Conservation (phyloP, 2,888 invertebrate genomes). For the Apamea crenata region DNA sequence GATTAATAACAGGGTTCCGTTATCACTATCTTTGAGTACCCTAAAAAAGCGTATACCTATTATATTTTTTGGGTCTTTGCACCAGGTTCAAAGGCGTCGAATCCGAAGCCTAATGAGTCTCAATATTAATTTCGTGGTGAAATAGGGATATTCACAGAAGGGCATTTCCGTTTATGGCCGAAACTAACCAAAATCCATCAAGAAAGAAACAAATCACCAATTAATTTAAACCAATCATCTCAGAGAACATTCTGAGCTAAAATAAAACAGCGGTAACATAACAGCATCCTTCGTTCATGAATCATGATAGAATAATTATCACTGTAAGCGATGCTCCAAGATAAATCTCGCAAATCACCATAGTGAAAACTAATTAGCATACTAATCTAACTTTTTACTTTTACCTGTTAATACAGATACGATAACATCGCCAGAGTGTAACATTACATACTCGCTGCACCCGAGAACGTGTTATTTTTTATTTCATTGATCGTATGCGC, state of each 20-base stretch:
- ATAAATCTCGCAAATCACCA: slow-evolving; percentile 29
- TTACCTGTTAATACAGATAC: slow-evolving; percentile 40
- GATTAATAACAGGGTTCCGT: too few relatives aligned
- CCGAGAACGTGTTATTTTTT: slow-evolving; percentile 25
- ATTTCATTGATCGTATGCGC: slow-evolving; percentile 46
- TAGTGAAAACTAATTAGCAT: slow-evolving; percentile 59
- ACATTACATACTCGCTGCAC: slow-evolving; percentile 3
- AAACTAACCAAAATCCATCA: background rate
- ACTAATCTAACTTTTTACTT: slow-evolving; percentile 45
- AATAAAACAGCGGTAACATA: background rate
- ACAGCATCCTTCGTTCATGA: background rate
- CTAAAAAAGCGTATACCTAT: background rate
- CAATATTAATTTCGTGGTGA: background rate
- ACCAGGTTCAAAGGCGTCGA: background rate
- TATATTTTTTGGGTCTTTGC: background rate
- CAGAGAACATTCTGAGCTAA: too few relatives aligned
- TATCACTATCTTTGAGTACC: too few relatives aligned
- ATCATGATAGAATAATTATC: slow-evolving; percentile 13
- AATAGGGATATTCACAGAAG: too few relatives aligned
- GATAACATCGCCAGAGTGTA: slow-evolving; percentile 38
- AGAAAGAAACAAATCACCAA: background rate
- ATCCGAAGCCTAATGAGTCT: too few relatives aligned
- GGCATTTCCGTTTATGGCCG: background rate
- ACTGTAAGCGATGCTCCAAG: slow-evolving; percentile 12
- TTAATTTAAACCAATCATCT: background rate